phyloP scores from a whole-genome alignment of 2,888 invertebrate genomes.

The Epirrita christyi region DNA sequence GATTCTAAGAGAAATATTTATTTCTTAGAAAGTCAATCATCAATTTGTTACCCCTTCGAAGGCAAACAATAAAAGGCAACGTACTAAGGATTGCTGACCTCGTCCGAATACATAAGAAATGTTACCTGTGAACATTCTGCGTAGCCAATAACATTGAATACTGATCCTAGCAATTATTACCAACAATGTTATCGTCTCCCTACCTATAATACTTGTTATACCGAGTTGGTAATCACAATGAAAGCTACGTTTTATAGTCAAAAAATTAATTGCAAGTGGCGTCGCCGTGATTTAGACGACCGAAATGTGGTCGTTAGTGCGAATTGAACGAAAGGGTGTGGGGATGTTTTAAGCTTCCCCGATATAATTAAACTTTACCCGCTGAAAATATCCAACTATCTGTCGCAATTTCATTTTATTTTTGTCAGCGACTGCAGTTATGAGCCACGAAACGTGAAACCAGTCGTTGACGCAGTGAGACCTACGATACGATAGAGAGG shows the following conservation, averaged over 20 bases:
- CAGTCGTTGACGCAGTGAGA: slow-evolving; percentile 7
- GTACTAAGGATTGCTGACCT: too few species aligned
- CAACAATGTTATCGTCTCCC: slow-evolving; percentile 17
- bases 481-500: slow-evolving; percentile 1
- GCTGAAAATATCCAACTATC: slow-evolving; percentile 35
- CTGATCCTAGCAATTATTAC: slow-evolving; percentile 1
- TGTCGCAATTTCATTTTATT: slow-evolving; percentile 21
- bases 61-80: too few species aligned
- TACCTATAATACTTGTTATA: slow-evolving; percentile 34
- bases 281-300: slow-evolving; percentile 72
- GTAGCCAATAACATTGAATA: background rate
- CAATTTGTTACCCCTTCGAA: too few species aligned
- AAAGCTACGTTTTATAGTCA: slow-evolving; percentile 58
- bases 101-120: background rate
- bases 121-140: background rate
- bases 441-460: slow-evolving; percentile 1
- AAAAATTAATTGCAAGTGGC: slow-evolving; percentile 80
- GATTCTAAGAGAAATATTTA: too few species aligned
- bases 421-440: slow-evolving; percentile 13
- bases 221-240: slow-evolving; percentile 48
- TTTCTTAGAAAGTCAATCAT: too few species aligned
- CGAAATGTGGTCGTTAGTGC: slow-evolving; percentile 78
- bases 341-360: slow-evolving; percentile 60
- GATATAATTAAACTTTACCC: slow-evolving; percentile 72
- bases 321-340: slow-evolving; percentile 72